Percentiles rank a stretch among this genome's conserved stretches.
Evolutionary conservation across 2,888 invertebrate genomes (phyloP).

Genomic region (Diplolepis rosae): DNA sequence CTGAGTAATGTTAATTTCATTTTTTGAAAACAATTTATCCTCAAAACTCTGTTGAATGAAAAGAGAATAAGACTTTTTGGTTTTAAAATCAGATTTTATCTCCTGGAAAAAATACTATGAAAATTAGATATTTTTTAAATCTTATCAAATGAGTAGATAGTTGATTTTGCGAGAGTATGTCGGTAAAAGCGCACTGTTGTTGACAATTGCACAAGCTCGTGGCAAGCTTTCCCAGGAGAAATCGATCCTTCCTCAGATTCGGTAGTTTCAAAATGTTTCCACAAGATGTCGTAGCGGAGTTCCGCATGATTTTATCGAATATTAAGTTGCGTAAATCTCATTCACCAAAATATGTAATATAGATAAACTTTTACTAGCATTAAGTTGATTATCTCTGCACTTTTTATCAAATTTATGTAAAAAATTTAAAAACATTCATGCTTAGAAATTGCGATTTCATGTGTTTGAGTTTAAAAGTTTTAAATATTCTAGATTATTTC

Average conservation of each 20-base stretch:
- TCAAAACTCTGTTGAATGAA: too few relatives aligned
- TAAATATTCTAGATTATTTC: too few relatives aligned
- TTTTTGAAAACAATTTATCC: too few relatives aligned
- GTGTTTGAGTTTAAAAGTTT: too few relatives aligned
- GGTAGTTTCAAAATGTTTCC: neutral
- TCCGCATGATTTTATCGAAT: neutral
- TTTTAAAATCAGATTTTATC: too few relatives aligned
- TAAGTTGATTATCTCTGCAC: neutral
- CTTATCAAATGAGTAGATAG: constrained; percentile 13
- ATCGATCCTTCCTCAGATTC: constrained; percentile 4
- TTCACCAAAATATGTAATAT: neutral
- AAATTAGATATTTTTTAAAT: too few relatives aligned
- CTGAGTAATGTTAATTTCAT: too few relatives aligned
- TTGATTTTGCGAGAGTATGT: neutral
- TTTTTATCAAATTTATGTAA: neutral
- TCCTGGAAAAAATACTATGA: too few relatives aligned
- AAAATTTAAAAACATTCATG: too few relatives aligned
- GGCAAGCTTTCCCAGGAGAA: neutral
- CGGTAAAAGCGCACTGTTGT: constrained; percentile 20
- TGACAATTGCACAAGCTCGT: neutral
- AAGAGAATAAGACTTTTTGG: too few relatives aligned
- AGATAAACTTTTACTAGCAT: neutral
- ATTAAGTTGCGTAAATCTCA: neutral
- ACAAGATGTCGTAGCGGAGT: neutral
- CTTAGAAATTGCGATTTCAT: too few relatives aligned